Conservation (phyloP, 2,888 invertebrate genomes). For the Craniophora ligustri region DNA sequence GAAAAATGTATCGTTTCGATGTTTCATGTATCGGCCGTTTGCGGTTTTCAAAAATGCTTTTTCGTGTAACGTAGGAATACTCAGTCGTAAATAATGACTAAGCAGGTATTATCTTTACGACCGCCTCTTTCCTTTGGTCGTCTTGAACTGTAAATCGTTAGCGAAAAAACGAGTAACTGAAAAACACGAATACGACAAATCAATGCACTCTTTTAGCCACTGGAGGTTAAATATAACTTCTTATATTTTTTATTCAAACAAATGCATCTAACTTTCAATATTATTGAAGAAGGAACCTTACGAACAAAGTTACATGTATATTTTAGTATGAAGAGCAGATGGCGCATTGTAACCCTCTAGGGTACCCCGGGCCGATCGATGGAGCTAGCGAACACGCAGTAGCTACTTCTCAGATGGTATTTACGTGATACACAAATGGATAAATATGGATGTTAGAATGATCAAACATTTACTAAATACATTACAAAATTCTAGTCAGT, state of each 20-base stretch:
- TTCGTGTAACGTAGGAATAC: conserved; percentile 57
- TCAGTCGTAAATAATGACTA: conserved; percentile 64
- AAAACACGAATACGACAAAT: conserved; percentile 17
- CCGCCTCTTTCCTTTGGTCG: conserved; percentile 41
- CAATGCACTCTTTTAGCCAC: background rate
- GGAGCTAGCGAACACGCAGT: conserved; percentile 54
- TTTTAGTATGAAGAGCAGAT: conserved; percentile 10
- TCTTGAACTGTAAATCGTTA: conserved; percentile 41
- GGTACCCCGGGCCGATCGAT: conserved; percentile 78
- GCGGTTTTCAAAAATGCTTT: conserved; percentile 68
- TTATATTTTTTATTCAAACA: too few relatives aligned
- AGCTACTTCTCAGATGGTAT: too few relatives aligned
- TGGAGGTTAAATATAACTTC: too few relatives aligned
- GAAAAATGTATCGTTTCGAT: conserved; percentile 79
- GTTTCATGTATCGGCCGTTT: conserved; percentile 69
- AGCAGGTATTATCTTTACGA: conserved; percentile 58
- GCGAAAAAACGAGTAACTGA: conserved; percentile 30
- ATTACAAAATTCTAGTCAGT: too few relatives aligned
- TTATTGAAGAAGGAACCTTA: background rate
- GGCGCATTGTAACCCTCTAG: conserved; percentile 20
- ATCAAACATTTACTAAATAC: too few relatives aligned
- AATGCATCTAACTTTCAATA: too few relatives aligned
- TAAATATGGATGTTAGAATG: too few relatives aligned
- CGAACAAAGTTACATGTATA: conserved; percentile 5
- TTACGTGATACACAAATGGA: too few relatives aligned